Evolutionary conservation across 1,140 invertebrate genomes (phyloP).

Genomic region (Drosophila auraria): DNA sequence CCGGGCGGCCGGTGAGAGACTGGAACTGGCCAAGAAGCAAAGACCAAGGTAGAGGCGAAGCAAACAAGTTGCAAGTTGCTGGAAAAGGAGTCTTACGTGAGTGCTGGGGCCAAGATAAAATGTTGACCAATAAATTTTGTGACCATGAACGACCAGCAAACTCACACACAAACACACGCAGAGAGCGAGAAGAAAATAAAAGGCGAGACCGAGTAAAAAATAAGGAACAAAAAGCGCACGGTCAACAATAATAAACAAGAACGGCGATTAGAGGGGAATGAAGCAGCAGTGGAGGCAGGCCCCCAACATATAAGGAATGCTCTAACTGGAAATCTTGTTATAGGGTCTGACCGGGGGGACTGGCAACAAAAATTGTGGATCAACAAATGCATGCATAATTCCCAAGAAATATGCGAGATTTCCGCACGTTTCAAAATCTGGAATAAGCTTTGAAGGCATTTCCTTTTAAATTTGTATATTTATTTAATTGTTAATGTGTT

Average conservation of each 20-base stretch:
- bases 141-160: constrained; percentile 61
- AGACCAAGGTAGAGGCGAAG: constrained; percentile 14
- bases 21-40: constrained; percentile 14
- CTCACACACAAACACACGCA: constrained; percentile 24
- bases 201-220: constrained; percentile 21
- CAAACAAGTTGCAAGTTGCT: constrained; percentile 64
- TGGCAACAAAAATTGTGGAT: constrained; percentile 1
- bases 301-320: constrained; percentile 49
- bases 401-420: constrained; percentile 3
- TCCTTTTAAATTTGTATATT: not conserved
- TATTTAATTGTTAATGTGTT: not conserved
- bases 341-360: constrained; percentile 1
- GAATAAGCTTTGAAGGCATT: not conserved
- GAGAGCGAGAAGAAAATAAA: constrained; percentile 42
- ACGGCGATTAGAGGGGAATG: constrained; percentile 38
- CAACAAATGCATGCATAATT: not conserved
- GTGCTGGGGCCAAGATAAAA: constrained; percentile 66
- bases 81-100: constrained; percentile 33
- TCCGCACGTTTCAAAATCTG: not conserved
- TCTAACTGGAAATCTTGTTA: constrained; percentile 20
- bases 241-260: constrained; percentile 60
- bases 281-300: constrained; percentile 1
- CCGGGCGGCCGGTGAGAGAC: constrained; percentile 2
- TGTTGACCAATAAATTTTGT: constrained; percentile 80
- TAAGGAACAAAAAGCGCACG: constrained; percentile 43